Percentiles rank a stretch among this genome's conserved stretches.
These are phyloP conservation scores for Drosophila bunnanda DNA, from an alignment of 2,888 invertebrate species.

Conservation along the genomic window DNA sequence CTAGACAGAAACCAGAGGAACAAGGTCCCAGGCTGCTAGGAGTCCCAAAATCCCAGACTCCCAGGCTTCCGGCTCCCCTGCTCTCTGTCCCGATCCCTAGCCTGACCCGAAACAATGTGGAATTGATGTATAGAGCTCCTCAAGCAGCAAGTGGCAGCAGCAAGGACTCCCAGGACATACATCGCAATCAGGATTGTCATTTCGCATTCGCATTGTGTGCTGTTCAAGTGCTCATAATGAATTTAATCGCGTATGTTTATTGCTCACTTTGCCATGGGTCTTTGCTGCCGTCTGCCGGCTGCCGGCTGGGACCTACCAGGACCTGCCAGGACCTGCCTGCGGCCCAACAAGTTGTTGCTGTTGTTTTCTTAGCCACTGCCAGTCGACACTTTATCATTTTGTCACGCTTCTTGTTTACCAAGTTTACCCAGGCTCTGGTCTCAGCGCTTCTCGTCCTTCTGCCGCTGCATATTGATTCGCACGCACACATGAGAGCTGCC, in stretches of 20 bases:
- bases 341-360: conserved; percentile 60
- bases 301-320: too few relatives aligned
- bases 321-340: background rate
- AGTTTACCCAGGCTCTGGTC: conserved; percentile 38
- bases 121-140: conserved; percentile 42
- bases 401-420: conserved; percentile 72
- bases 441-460: conserved; percentile 42
- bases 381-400: conserved; percentile 74
- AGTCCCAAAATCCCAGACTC: background rate
- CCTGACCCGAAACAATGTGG: conserved; percentile 38
- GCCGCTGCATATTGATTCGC: conserved; percentile 72
- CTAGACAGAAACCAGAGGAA: conserved; percentile 48
- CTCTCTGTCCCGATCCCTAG: background rate
- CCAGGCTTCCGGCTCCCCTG: background rate
- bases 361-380: conserved; percentile 40
- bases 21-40: background rate
- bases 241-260: conserved; percentile 84
- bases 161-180: background rate
- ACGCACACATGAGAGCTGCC: background rate
- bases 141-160: background rate
- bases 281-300: too few relatives aligned
- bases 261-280: conserved; percentile 74
- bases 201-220: conserved; percentile 73
- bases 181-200: conserved; percentile 66
- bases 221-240: conserved; percentile 83